Base-by-base conservation (phyloP, 2,888 invertebrate genomes). In the Sialis lutaria region DNA sequence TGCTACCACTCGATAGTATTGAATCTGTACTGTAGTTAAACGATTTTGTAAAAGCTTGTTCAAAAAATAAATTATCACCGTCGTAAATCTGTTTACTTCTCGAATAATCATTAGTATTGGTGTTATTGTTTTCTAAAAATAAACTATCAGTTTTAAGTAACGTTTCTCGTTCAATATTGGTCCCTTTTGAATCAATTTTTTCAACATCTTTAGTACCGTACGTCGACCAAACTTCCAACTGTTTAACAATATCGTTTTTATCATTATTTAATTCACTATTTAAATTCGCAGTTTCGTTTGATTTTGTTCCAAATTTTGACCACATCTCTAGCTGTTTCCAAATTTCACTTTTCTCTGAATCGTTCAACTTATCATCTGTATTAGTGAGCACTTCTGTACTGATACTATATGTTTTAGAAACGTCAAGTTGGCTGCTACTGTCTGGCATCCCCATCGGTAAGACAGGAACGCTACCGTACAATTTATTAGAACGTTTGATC, bases 311-410 rank as follows among this genome's bases (percentile, higher is more conserved):
- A 45, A 63, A 60, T 39, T 63, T 53, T 49, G 64, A 65, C 65
- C 66, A 65, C 54, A 65, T 65, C 43, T 63, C 59, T 39, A 67
- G 54, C 42, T 65, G 53, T 53, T 64, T 65, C 46, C 64, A 52
- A 46, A 66, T 59, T 54, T 65, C 64, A 48, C 63, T 53, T 49
- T 63, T 55, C 55, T 67, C 66, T 45, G 59, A 60, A 49, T 65
- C 65, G 1, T 60, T 63, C 40, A 67, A 54, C 56, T 62, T 63
- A 50, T 63, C 53, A 50, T 51, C 49, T 47, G 30, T 41, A 32
- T 48, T 40, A 31, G n/a, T n/a, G 6, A 43, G 33, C 7, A 13
- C 33, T 33, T 43, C 43, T 4, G 33, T 33, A 43, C 43, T 43
- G 6, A 31, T 12, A 32, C 40, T 40, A 37, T 37, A 37, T 34